Evolutionary conservation across 2,113 vertebrate genomes (phyloP).

Genomic region (Plotosus lineatus): DNA sequence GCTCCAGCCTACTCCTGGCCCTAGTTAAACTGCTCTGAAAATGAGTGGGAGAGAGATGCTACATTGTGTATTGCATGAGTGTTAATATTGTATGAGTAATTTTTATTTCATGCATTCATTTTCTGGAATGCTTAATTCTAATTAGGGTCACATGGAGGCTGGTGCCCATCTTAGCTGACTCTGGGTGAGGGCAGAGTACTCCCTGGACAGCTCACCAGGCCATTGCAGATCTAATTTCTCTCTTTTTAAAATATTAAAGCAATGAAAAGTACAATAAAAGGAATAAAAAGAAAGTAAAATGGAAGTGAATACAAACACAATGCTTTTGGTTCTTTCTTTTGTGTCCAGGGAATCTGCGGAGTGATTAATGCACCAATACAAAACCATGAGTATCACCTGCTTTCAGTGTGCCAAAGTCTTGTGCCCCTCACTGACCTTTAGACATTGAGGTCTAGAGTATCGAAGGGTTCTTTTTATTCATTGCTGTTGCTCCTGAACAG

Average conservation of each 20-base stretch:
- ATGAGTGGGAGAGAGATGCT: no score
- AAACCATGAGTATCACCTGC: conserved; percentile 4
- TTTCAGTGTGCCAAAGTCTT: not conserved
- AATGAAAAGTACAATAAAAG: not conserved
- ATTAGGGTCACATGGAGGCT: no score
- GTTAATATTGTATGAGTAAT: no score
- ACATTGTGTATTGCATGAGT: no score
- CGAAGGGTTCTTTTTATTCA: conserved; percentile 35
- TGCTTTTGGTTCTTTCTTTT: not conserved
- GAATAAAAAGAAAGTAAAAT: not conserved
- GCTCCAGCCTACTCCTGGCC: no score
- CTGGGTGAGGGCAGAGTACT: no score
- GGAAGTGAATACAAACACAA: not conserved
- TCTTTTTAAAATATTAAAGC: not conserved
- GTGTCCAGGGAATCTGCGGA: not conserved
- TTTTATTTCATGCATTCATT: no score
- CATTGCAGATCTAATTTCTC: no score
- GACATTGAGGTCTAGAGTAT: conserved; percentile 6
- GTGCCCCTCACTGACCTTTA: conserved; percentile 36
- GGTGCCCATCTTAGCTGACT: no score
- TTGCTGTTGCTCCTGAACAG: conserved; percentile 40
- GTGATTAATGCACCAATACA: not conserved
- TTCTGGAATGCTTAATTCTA: no score
- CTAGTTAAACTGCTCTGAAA: no score
- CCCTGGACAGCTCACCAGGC: no score